Evolutionary conservation across 1,140 invertebrate genomes (phyloP).

Genomic region (Anastrepha obliqua): DNA sequence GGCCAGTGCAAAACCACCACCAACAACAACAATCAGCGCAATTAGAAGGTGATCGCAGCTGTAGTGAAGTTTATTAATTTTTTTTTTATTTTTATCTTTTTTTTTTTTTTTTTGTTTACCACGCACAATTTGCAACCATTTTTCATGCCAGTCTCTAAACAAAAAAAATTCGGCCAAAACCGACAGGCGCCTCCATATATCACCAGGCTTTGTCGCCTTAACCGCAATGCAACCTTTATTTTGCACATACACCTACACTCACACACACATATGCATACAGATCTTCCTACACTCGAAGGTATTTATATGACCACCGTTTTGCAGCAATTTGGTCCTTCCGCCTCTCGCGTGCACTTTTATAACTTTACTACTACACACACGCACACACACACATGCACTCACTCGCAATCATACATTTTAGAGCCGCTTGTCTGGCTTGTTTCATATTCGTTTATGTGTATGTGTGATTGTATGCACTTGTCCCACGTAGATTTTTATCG

Average conservation of each 20-base stretch:
- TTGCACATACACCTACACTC: not conserved
- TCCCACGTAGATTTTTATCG: constrained; percentile 46
- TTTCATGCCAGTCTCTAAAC: not conserved
- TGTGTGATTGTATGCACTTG: not conserved
- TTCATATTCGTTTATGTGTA: not conserved
- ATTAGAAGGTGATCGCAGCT: not conserved
- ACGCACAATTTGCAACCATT: not conserved
- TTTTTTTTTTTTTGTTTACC: not conserved
- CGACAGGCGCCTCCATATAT: not conserved
- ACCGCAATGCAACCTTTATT: constrained; percentile 5
- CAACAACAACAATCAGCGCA: not conserved
- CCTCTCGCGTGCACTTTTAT: not conserved
- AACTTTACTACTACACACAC: not conserved
- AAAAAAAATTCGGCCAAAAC: not conserved
- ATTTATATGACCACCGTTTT: not conserved
- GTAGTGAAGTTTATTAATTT: not conserved
- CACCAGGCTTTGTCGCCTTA: constrained; percentile 20
- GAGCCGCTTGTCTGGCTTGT: not conserved
- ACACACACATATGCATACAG: not conserved
- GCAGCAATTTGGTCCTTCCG: not conserved
- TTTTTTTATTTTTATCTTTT: not conserved
- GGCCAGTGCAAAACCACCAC: not conserved
- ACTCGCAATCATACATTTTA: not conserved
- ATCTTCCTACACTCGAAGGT: not conserved
- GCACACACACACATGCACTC: not conserved